phyloP scores from a whole-genome alignment of 2,113 vertebrate species.

The Halcyon senegalensis region DNA sequence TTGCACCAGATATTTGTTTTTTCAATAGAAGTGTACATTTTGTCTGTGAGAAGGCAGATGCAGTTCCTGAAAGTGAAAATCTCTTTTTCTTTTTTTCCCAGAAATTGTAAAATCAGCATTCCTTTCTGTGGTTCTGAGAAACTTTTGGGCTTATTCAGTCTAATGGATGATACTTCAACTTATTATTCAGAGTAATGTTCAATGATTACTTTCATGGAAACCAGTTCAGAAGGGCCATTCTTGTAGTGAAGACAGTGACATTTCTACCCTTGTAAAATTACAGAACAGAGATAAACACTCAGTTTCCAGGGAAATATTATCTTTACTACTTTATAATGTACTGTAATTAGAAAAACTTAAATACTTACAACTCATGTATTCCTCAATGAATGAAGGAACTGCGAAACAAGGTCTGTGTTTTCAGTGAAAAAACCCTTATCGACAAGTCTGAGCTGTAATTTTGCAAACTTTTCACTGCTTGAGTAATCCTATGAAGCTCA shows the following conservation, averaged over 20 bases:
- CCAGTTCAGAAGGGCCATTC: constrained; percentile 22
- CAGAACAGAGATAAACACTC: constrained; percentile 2
- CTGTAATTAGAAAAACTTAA: constrained; percentile 16
- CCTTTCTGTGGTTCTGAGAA: not conserved
- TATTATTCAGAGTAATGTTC: constrained; percentile 1
- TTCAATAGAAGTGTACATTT: not conserved
- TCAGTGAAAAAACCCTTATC: not conserved
- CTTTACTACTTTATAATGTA: constrained; percentile 18
- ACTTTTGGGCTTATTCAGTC: not conserved
- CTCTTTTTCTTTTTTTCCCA: not conserved
- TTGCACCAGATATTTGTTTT: not conserved
- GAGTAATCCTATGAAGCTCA: constrained; percentile 12
- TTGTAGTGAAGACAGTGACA: not conserved
- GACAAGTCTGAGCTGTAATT: not conserved
- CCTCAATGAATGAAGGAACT: not conserved
- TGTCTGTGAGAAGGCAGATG: not conserved
- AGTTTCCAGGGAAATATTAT: constrained; percentile 38
- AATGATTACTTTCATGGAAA: not conserved
- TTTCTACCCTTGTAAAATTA: constrained; percentile 26
- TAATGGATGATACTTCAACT: not conserved
- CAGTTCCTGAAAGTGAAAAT: not conserved
- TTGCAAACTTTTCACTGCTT: constrained; percentile 5
- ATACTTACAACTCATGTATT: not conserved
- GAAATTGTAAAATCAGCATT: not conserved
- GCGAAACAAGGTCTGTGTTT: not conserved